Conservation (phyloP, 2,888 invertebrate species). For the Tromatobia lineatoria region DNA sequence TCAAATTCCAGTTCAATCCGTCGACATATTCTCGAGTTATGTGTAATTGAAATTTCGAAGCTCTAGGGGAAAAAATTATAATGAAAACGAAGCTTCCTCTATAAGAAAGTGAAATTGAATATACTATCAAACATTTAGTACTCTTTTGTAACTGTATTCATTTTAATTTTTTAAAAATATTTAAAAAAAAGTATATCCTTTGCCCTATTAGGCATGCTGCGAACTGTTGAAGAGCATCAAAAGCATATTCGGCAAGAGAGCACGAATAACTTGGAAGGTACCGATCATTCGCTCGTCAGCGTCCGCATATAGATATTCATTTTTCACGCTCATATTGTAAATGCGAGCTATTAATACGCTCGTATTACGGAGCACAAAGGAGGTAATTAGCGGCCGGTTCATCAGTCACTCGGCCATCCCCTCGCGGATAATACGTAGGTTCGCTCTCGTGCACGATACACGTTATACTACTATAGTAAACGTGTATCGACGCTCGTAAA, state of each 20-base stretch:
- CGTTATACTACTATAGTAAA: conserved; percentile 27
- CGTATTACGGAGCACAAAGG: conserved; percentile 81
- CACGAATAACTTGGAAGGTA: not conserved
- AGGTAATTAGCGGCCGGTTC: conserved; percentile 83
- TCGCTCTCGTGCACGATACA: conserved; percentile 37
- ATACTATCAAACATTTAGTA: too few species aligned
- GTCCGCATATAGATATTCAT: conserved; percentile 76
- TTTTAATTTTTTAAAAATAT: too few species aligned
- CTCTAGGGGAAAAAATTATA: too few species aligned
- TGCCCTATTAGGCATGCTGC: not conserved
- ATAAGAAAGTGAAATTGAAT: too few species aligned
- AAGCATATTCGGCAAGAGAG: not conserved
- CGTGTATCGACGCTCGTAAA: conserved; percentile 1
- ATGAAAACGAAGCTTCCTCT: too few species aligned
- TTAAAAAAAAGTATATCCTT: not conserved
- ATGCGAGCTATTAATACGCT: conserved; percentile 83
- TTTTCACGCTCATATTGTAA: conserved; percentile 83
- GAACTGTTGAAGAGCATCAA: not conserved
- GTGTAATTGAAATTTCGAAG: too few species aligned
- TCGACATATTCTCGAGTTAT: too few species aligned
- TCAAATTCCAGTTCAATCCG: too few species aligned
- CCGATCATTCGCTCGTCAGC: conserved; percentile 26
- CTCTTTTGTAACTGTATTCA: too few species aligned
- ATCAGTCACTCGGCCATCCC: conserved; percentile 80
- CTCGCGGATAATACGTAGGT: conserved; percentile 45